These are phyloP conservation scores for Anthopleura xanthogrammica DNA, from an alignment of 92 coral and sea anemone genomes.

Conservation along the genomic window DNA sequence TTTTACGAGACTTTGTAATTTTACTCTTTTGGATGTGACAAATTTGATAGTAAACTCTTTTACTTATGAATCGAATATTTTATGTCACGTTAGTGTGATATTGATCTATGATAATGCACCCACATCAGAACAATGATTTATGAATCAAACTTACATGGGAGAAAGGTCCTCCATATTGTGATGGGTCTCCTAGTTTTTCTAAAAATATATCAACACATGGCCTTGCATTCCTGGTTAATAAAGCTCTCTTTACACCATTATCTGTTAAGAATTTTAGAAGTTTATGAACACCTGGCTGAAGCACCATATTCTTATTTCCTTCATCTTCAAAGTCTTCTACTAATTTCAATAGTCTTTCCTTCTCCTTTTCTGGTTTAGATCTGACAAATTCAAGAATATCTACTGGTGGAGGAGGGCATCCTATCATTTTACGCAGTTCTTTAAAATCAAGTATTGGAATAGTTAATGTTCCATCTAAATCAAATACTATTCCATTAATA, in stretches of 20 bases:
- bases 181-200: constrained; percentile 60
- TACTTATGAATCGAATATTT: too few species aligned
- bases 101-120: too few species aligned
- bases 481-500: constrained; percentile 78
- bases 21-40: too few species aligned
- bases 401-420: constrained; percentile 62
- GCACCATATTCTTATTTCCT: constrained; percentile 69
- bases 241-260: constrained; percentile 64
- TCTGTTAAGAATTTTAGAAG: constrained; percentile 58
- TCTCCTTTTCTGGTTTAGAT: constrained; percentile 58
- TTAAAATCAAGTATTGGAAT: constrained; percentile 76
- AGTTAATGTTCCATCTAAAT: constrained; percentile 91
- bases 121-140: background rate
- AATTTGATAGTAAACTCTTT: too few species aligned
- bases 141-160: constrained; percentile 74
- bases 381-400: constrained; percentile 67
- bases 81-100: too few species aligned
- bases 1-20: too few species aligned
- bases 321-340: constrained; percentile 92
- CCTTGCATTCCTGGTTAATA: constrained; percentile 77
- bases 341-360: constrained; percentile 43
- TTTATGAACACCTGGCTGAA: constrained; percentile 84
- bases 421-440: constrained; percentile 52
- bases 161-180: constrained; percentile 76
- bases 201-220: constrained; percentile 79